A percentile compares a stretch with the other conserved stretches of the same genome.
phyloP scores from a whole-genome alignment of 2,113 vertebrate species.

The Dicrurus megarhynchus region DNA sequence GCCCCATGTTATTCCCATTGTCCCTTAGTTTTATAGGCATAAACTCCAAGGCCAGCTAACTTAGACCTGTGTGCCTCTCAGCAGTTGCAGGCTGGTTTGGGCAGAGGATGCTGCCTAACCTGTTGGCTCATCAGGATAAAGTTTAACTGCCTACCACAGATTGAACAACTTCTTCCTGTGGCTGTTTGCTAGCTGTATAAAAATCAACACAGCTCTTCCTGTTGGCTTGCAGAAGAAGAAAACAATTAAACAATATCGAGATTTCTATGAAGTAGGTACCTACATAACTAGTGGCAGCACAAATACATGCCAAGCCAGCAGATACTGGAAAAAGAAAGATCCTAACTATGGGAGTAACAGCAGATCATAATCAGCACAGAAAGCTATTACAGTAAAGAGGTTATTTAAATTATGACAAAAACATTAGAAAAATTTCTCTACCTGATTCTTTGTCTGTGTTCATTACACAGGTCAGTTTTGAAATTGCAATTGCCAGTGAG shows the following conservation, averaged over 20 bases:
- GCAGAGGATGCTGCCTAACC: neutral
- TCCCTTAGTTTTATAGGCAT: neutral
- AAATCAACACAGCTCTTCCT: slow-evolving; percentile 42
- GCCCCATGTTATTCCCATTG: neutral
- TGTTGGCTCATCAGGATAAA: neutral
- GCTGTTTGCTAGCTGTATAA: neutral
- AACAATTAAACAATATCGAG: neutral
- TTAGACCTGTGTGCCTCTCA: rapidly evolving
- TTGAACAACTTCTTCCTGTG: slow-evolving; percentile 9
- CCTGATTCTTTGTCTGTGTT: neutral
- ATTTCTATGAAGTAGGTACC: neutral
- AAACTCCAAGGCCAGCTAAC: neutral
- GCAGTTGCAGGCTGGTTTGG: neutral
- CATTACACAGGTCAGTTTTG: neutral
- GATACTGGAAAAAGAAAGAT: neutral
- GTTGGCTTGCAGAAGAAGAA: neutral
- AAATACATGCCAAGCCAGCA: neutral
- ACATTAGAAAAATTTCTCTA: neutral
- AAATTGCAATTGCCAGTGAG: neutral
- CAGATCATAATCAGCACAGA: neutral
- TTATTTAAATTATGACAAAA: slow-evolving; percentile 4
- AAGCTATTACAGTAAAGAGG: neutral
- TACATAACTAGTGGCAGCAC: neutral
- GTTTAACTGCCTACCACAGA: neutral
- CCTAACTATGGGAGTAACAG: neutral